A percentile compares a stretch with the other conserved stretches of the same genome.
Conservation (phyloP, 2,797 vertebrate species). For the Sebastes hubbsi region DNA sequence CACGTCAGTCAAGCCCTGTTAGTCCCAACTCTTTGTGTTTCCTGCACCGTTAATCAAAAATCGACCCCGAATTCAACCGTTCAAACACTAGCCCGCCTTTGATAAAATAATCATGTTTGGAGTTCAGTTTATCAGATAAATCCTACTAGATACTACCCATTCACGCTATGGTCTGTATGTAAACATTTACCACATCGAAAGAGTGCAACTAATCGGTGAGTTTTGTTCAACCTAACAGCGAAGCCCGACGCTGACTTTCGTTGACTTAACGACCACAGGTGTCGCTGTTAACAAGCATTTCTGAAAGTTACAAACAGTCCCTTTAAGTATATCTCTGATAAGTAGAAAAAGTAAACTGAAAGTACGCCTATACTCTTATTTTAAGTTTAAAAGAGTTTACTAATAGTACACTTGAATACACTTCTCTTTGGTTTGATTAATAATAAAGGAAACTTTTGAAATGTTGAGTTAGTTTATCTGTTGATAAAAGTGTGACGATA, state of each 20-base stretch:
- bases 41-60: conserved; percentile 99
- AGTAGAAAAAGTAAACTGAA: no score
- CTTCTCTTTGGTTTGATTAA: no score
- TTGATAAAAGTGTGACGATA: no score
- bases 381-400: no score
- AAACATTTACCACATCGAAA: conserved; percentile 84
- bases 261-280: no score
- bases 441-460: not conserved
- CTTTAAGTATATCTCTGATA: no score
- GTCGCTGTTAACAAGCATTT: no score
- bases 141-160: conserved; percentile 79
- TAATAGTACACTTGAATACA: no score
- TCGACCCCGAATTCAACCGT: conserved; percentile 87
- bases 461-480: not conserved
- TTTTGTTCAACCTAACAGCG: conserved; percentile 75
- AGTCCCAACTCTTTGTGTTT: conserved; percentile 98
- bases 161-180: conserved; percentile 95
- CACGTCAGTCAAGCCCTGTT: conserved; percentile 88
- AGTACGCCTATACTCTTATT: no score
- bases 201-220: conserved; percentile 84
- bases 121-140: conserved; percentile 84
- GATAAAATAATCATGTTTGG: conserved; percentile 89
- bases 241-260: conserved; percentile 6
- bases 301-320: no score
- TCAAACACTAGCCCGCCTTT: conserved; percentile 88